phyloP scores from a whole-genome alignment of 2,797 vertebrate species.

The Molothrus aeneus region DNA sequence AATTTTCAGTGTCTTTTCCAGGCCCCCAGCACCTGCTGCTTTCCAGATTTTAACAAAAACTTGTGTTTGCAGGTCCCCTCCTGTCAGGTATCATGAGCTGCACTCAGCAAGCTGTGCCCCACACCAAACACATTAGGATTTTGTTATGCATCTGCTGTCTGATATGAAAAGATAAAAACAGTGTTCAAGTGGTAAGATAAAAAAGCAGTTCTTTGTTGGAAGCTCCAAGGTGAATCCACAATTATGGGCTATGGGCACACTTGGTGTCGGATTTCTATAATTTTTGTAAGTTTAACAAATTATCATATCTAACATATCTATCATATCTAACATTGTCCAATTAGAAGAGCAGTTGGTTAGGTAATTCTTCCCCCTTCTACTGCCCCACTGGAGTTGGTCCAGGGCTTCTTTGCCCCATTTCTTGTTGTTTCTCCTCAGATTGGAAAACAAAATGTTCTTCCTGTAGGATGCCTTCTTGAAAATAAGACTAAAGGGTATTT shows the following conservation, averaged over 20 bases:
- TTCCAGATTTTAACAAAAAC: background rate
- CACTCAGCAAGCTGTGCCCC: too few species aligned
- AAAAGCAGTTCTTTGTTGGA: background rate
- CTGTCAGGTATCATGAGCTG: background rate
- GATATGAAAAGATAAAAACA: background rate
- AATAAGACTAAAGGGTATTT: background rate
- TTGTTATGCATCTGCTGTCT: accelerated
- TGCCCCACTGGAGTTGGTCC: background rate
- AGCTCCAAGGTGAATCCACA: background rate
- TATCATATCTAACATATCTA: background rate
- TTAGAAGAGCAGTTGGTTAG: background rate
- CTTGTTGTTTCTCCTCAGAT: background rate
- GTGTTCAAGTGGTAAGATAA: background rate
- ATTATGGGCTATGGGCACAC: background rate
- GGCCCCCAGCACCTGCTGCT: background rate
- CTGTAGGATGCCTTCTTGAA: background rate
- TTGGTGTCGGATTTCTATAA: accelerated
- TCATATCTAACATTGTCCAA: background rate
- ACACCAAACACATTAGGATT: accelerated
- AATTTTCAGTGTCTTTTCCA: background rate
- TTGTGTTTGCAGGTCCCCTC: background rate
- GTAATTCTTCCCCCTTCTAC: background rate
- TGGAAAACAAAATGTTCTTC: background rate
- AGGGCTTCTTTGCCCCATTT: background rate
- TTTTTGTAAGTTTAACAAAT: background rate